Percentiles rank a stretch among this genome's conserved stretches.
Conservation (phyloP, 30 jellyfish, hydroid and myxozoan genomes). For the Rhopilema esculentum region DNA sequence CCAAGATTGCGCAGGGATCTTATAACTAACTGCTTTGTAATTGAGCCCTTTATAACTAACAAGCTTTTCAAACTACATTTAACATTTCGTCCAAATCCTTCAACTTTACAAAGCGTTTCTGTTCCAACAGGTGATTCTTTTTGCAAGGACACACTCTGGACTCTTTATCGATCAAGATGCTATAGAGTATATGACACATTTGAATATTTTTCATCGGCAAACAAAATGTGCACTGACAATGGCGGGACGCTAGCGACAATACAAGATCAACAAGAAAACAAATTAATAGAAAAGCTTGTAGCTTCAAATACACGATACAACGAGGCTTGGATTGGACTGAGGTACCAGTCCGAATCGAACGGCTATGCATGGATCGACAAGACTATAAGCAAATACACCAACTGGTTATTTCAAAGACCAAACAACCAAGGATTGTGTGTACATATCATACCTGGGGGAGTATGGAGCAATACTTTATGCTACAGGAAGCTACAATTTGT, state of each 20-base stretch:
- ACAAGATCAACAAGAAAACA: conserved; percentile 32
- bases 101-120: not conserved
- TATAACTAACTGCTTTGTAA: too few species aligned
- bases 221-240: conserved; percentile 30
- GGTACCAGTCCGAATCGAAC: not conserved
- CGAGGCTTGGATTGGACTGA: conserved; percentile 81
- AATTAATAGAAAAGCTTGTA: conserved; percentile 16
- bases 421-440: conserved; percentile 54
- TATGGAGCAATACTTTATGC: conserved; percentile 65
- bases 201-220: conserved; percentile 67
- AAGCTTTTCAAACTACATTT: too few species aligned
- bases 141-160: conserved; percentile 64
- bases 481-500: conserved; percentile 62
- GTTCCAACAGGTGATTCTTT: not conserved
- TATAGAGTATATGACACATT: conserved; percentile 63
- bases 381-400: conserved; percentile 20
- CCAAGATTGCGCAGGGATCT: too few species aligned
- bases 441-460: conserved; percentile 71
- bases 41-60: too few species aligned
- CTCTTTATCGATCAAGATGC: conserved; percentile 40
- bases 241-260: conserved; percentile 55
- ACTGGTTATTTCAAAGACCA: conserved; percentile 58
- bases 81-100: too few species aligned
- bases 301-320: conserved; percentile 45
- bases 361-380: conserved; percentile 61